phyloP scores from a whole-genome alignment of 2,888 invertebrate species.

The Blastobasis adustella region DNA sequence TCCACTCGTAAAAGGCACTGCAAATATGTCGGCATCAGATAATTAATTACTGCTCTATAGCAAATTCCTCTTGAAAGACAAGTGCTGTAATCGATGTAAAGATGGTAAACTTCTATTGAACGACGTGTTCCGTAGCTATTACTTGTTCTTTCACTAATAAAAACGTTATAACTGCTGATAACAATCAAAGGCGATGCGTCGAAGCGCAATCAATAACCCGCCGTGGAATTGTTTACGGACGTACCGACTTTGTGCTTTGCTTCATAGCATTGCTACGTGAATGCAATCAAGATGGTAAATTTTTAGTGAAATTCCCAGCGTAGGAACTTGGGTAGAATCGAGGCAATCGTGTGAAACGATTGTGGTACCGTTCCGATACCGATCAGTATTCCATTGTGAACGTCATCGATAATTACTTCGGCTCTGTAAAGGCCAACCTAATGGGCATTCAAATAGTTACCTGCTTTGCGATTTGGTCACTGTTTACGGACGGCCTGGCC shows the following conservation, averaged over 20 bases:
- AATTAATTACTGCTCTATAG: no score
- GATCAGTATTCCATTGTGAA: conserved; percentile 20
- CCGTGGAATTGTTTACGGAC: conserved; percentile 21
- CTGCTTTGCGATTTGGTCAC: no score
- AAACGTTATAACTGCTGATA: background rate
- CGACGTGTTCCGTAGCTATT: no score
- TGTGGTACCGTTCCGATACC: conserved; percentile 24
- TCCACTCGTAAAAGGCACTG: no score
- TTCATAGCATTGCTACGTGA: conserved; percentile 6
- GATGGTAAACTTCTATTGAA: no score
- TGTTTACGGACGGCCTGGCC: background rate
- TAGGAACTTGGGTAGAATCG: conserved; percentile 26
- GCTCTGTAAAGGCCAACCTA: no score
- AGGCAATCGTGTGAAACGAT: conserved; percentile 38
- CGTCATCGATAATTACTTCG: background rate
- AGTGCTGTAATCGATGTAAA: no score
- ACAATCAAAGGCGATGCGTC: background rate
- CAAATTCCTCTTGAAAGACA: no score
- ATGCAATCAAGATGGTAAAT: conserved; percentile 36
- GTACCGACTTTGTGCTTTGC: conserved; percentile 11
- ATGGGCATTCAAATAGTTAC: no score
- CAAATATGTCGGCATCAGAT: no score
- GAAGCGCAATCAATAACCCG: conserved; percentile 13
- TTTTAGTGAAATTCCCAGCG: conserved; percentile 27
- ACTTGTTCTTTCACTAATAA: background rate